phyloP scores from a whole-genome alignment of 2,888 invertebrate genomes.

The Cheiracanthium punctorium region DNA sequence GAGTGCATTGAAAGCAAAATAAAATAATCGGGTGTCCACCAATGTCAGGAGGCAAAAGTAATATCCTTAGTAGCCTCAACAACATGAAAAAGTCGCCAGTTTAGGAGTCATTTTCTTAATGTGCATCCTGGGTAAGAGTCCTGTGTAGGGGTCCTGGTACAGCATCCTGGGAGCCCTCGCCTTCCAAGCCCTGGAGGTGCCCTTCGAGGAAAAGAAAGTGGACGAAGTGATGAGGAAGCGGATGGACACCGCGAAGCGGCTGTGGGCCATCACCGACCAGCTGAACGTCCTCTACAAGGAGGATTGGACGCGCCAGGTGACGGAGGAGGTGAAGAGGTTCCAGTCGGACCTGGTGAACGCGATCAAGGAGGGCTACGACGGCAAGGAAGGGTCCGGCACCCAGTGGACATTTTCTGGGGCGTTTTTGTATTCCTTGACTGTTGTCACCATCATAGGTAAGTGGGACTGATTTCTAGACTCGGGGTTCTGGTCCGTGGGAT shows the following conservation, averaged over 20 bases:
- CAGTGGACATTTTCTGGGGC: conserved; percentile 95
- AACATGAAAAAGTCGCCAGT: no score
- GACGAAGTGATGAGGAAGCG: conserved; percentile 80
- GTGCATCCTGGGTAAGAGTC: no score
- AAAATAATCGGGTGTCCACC: no score
- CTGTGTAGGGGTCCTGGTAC: conserved; percentile 94
- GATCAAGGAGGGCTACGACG: conserved; percentile 81
- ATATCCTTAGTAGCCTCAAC: no score
- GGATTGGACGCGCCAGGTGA: conserved; percentile 86
- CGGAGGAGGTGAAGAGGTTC: conserved; percentile 77
- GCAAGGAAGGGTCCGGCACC: conserved; percentile 78
- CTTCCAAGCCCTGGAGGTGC: conserved; percentile 80
- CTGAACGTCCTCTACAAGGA: conserved; percentile 85
- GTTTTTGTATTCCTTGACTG: conserved; percentile 94
- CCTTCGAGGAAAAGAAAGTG: conserved; percentile 64
- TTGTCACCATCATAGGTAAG: conserved; percentile 96
- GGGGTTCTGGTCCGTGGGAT: no score
- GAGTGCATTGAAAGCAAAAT: no score
- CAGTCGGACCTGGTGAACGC: conserved; percentile 83
- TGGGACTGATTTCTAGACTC: not conserved
- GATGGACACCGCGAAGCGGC: conserved; percentile 80
- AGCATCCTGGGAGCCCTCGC: conserved; percentile 93
- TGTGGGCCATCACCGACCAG: conserved; percentile 86
- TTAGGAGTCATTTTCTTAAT: no score
- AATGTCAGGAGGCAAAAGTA: no score